phyloP scores from a whole-genome alignment of 2,888 invertebrate species.

The Heliconius aoede region DNA sequence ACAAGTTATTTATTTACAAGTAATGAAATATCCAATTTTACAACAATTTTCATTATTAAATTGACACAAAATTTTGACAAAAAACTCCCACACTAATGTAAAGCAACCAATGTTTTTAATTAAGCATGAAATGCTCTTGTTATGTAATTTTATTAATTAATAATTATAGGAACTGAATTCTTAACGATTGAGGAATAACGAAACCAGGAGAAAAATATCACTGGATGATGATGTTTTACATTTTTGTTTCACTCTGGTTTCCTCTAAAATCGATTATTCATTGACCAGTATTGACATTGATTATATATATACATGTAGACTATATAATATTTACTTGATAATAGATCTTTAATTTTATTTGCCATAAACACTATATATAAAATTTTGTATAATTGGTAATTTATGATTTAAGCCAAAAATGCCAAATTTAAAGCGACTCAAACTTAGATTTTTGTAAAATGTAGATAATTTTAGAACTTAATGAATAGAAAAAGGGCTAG shows the following conservation, averaged over 20 bases:
- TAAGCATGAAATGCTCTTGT: conserved; percentile 69
- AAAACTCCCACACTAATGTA: not conserved
- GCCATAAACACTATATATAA: not conserved
- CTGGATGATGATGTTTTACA: not conserved
- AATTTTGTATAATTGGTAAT: conserved; percentile 51
- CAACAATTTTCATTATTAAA: not conserved
- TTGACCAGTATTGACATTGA: conserved; percentile 1
- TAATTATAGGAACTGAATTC: conserved; percentile 65
- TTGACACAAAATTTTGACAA: not conserved
- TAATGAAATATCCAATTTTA: not conserved
- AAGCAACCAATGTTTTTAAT: not conserved
- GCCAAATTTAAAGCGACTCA: conserved; percentile 73
- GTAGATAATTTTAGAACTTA: conserved; percentile 50
- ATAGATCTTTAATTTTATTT: conserved; percentile 6
- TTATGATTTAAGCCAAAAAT: conserved; percentile 78
- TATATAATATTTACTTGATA: conserved; percentile 5
- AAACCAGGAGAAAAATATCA: not conserved
- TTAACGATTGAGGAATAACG: conserved; percentile 49
- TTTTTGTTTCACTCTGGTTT: not conserved
- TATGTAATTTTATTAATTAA: conserved; percentile 24
- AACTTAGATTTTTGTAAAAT: conserved; percentile 47
- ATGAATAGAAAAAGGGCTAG: conserved; percentile 40
- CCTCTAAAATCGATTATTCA: not conserved
- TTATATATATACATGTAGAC: not conserved
- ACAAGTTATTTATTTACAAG: not conserved